These are phyloP conservation scores for Hoplostethus mediterraneus DNA, from an alignment of 2,797 vertebrate species.

Conservation along the genomic window DNA sequence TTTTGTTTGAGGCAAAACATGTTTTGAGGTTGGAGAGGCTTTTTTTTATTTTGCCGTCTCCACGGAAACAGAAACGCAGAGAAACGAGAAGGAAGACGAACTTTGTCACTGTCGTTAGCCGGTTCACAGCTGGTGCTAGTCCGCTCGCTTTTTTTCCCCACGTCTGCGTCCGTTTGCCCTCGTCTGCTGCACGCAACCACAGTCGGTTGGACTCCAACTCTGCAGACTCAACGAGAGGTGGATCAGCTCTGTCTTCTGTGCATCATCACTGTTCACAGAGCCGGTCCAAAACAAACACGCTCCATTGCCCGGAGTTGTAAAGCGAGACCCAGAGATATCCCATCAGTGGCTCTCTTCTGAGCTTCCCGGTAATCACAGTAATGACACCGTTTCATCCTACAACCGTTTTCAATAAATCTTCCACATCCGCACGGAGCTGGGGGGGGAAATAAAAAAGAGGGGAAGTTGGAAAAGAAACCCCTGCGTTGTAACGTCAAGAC, in stretches of 20 bases:
- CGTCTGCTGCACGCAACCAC: not conserved
- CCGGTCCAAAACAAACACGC: not conserved
- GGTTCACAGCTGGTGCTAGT: slow-evolving; percentile 18
- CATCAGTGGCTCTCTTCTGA: not conserved
- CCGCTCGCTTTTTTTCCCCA: not conserved
- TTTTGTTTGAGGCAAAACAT: slow-evolving; percentile 13
- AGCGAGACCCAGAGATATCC: not conserved
- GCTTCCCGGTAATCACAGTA: not conserved
- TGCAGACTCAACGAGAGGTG: not conserved
- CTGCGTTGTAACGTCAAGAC: not conserved
- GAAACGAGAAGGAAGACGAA: slow-evolving; percentile 13
- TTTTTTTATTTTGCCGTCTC: slow-evolving; percentile 30
- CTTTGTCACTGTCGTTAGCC: not conserved
- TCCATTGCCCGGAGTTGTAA: not conserved
- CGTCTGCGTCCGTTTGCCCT: not conserved
- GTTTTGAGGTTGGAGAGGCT: slow-evolving; percentile 22
- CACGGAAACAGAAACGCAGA: not conserved
- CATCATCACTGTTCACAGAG: not conserved
- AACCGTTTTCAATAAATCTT: slow-evolving; percentile 6
- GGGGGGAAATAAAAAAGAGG: not conserved
- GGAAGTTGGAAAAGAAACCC: slow-evolving; percentile 18
- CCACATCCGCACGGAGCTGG: not conserved
- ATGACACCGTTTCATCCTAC: slow-evolving; percentile 5
- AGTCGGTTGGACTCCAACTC: not conserved
- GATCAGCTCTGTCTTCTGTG: slow-evolving; percentile 4